A percentile compares a stretch with the other conserved stretches of the same genome.
Evolutionary conservation across 2,888 invertebrate genomes (phyloP).

Genomic region (Pterostichus niger): DNA sequence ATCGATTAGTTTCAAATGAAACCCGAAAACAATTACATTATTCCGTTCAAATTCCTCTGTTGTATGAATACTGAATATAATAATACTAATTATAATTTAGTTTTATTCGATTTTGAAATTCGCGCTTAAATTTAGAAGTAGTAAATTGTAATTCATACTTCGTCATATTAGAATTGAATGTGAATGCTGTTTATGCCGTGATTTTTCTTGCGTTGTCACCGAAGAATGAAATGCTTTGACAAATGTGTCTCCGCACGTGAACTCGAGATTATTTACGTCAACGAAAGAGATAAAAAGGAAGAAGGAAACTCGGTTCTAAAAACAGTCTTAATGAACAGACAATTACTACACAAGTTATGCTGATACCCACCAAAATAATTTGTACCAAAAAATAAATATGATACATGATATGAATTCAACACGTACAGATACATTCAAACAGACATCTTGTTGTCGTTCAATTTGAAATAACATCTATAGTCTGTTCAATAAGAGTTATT

Average conservation of each 20-base stretch:
- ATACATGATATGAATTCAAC: too few relatives aligned
- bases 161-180: too few relatives aligned
- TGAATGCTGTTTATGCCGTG: not conserved
- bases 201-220: constrained; percentile 23
- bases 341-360: constrained; percentile 53
- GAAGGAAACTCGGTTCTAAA: constrained; percentile 59
- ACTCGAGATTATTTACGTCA: constrained; percentile 62
- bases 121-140: not conserved
- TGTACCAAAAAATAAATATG: not conserved
- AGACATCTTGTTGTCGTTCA: not conserved
- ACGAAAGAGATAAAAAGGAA: constrained; percentile 60
- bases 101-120: too few relatives aligned
- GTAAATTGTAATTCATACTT: not conserved
- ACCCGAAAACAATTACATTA: constrained; percentile 19
- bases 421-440: not conserved
- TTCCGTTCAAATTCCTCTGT: constrained; percentile 9
- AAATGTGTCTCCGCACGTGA: constrained; percentile 49
- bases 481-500: too few relatives aligned
- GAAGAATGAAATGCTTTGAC: constrained; percentile 58
- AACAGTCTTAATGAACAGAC: constrained; percentile 64
- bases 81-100: not conserved
- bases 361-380: constrained; percentile 13
- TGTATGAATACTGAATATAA: not conserved
- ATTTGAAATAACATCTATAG: too few relatives aligned
- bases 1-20: constrained; percentile 25